Base-by-base conservation (phyloP, 2,113 vertebrate genomes). In the Gila orcuttii region DNA sequence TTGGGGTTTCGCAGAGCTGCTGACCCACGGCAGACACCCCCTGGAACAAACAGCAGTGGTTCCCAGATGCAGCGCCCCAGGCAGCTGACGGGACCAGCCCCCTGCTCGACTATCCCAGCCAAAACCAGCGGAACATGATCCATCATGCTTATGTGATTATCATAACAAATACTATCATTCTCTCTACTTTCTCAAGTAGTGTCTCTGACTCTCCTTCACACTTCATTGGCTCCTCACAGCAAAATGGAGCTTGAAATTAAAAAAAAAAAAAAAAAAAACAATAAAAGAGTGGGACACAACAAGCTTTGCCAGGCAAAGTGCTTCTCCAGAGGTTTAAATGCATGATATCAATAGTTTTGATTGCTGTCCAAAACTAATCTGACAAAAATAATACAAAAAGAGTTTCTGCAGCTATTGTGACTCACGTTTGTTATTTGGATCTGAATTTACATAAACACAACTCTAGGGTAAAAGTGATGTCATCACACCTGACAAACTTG, bases 61-160 rank as follows among this genome's bases (percentile, higher is more conserved):
- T 85, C 90, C 90, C 94, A 95, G 93, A 93, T 95, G 94, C 90
- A 85, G 68, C 83, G 88, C 94, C 93, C 71, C 74, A 60, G 93
- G 94, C 92, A 86, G 83, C 69, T 68, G 80, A 71, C 83, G 87
- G 86, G 76, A 89, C 42, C 11, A 79, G 84, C 33, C 47, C 64
- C 86, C 87, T 80, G 91, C 36, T 79, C 39, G 55, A 55, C 88
- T 62, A 4, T 39, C 45, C 25, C 68, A 68, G 78, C 84, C 85
- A 92, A 57, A 89, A 86, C 45, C 28, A 19, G 89, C 77, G 12
- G 21, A 60, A 88, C 73, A 88, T 89, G 62, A 94, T 93, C 90
- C 83, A 90, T 94, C 91, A 91, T 89, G 88, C 1, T 84, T 88
- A 90, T 93, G 90, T 91, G 90, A 91, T 88, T 86, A 89, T 85